These are phyloP conservation scores for Donacobius atricapilla DNA, from an alignment of 2,113 vertebrate species.

Conservation along the genomic window DNA sequence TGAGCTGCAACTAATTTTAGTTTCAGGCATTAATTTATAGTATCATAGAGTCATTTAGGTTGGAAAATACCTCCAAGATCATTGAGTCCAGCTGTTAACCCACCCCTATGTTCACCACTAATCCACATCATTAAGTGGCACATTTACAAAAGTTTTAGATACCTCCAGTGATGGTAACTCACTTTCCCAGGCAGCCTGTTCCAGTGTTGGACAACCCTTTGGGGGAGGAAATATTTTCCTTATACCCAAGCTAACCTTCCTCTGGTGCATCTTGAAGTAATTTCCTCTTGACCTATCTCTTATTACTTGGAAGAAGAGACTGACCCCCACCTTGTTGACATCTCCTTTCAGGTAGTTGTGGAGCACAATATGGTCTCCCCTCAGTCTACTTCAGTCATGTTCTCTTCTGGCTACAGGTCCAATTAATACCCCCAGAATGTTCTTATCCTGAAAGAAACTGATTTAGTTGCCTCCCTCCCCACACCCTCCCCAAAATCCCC, in stretches of 20 bases:
- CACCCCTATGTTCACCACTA: neutral
- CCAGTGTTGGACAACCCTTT: neutral
- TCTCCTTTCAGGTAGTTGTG: neutral
- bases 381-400: neutral
- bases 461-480: neutral
- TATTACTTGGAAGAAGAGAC: neutral
- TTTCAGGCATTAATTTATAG: neutral
- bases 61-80: neutral
- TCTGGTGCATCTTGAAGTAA: neutral
- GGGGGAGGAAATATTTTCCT: neutral
- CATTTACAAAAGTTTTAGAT: neutral
- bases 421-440: neutral
- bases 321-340: neutral
- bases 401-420: neutral
- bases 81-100: neutral
- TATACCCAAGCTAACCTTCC: neutral
- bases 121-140: neutral
- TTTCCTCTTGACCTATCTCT: neutral
- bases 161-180: neutral
- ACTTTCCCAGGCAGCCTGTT: neutral
- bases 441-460: neutral
- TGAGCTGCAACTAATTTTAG: neutral
- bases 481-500: rapidly evolving
- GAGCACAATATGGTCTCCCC: neutral
- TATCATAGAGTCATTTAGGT: neutral